Base-by-base conservation (phyloP, 2,113 vertebrate species). In the Mustelus asterias region DNA sequence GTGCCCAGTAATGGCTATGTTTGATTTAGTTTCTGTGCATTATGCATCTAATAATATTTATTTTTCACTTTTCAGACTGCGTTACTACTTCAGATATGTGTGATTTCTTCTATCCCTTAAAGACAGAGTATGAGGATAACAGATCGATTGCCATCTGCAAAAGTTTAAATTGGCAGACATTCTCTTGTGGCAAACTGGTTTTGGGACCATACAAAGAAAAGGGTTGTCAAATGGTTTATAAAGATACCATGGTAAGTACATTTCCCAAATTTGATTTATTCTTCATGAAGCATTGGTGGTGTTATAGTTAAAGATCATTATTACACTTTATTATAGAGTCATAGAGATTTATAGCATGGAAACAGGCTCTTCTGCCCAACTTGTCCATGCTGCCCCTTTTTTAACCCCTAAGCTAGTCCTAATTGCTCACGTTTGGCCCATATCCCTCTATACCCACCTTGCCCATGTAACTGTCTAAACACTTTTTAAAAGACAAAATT, bases 201-300 rank as follows among this genome's bases (percentile, higher is more conserved):
- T 96, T 98, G 96, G 97, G 98, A 88, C 98, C 98, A 4, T 16
- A 96, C 92, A 97, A 98, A 96, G 97, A 98, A 97, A 98, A 98
- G 72, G 98, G 98, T 76, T 96, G 96, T 22, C 98, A 98, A 26
- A 97, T 96, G 97, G 97, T 98, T 93, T 65, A 97, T 94, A 93
- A 78, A 96, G 97, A 98, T 96, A 97, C 96, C 96, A 72, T 98
- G 96, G 98, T 98, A 96, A 97, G 98, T 97, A 41, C 24, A 20
- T 94, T 94, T 69, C 20, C 20, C 22, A 22, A 70, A 18, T 67
- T 29, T 63, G 29, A 48, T 89, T 48, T 60, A 54, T 90, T 90
- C 54, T 63, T 54, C 48, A 60, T 60, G 41, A 93, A 93, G n/a
- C 18, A 20, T 65, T 72, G 11, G 22, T 0, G 26, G 24, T 90